Evolutionary conservation across 2,888 invertebrate genomes (phyloP).

Genomic region (Pachymerium ferrugineum): DNA sequence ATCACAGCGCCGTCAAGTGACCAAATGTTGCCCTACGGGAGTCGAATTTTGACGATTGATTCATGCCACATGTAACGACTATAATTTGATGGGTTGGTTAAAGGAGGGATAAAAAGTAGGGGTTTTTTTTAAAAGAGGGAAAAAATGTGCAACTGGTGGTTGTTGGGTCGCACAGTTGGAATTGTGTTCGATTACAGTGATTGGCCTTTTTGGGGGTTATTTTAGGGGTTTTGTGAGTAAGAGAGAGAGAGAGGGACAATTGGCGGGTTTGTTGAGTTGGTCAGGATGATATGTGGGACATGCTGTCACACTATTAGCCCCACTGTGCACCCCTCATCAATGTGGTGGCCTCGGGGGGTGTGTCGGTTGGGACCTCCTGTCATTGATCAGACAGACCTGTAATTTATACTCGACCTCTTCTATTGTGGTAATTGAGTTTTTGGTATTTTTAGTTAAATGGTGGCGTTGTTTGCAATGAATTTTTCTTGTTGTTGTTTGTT

Average conservation of each 20-base stretch:
- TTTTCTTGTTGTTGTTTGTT: conserved; percentile 1
- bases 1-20: no score
- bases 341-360: conserved; percentile 6
- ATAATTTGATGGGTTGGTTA: conserved; percentile 15
- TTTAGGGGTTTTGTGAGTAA: no score
- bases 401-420: not conserved
- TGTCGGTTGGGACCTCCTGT: conserved; percentile 15
- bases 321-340: no score
- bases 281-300: conserved; percentile 20
- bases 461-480: not conserved
- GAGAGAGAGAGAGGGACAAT: conserved; percentile 14
- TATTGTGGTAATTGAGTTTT: not conserved
- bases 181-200: conserved; percentile 25
- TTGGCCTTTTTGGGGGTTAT: no score
- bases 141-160: conserved; percentile 23
- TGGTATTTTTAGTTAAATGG: not conserved
- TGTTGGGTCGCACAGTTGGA: not conserved
- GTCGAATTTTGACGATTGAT: conserved; percentile 20
- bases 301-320: conserved; percentile 27
- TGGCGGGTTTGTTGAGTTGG: conserved; percentile 23
- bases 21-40: not conserved
- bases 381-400: conserved; percentile 24
- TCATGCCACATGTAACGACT: not conserved
- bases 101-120: conserved; percentile 15
- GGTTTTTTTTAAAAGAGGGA: no score